These are phyloP conservation scores for Schizopygopsis malacanthus DNA, from an alignment of 2,797 vertebrate species.

Conservation along the genomic window DNA sequence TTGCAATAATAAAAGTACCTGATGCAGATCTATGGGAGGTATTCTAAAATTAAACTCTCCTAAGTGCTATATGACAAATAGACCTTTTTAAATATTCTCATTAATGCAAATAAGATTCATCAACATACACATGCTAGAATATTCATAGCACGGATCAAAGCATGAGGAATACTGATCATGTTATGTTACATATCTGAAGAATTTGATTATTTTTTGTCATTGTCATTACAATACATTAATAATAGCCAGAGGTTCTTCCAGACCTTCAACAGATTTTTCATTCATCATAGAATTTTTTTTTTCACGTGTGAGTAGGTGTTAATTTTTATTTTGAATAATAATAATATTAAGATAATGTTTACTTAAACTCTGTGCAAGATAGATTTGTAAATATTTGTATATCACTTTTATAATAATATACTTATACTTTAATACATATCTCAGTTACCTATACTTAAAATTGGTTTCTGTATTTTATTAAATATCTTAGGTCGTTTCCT, in stretches of 20 bases:
- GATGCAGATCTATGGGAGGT: constrained; percentile 18
- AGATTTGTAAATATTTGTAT: background rate
- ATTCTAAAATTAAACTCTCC: constrained; percentile 39
- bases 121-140: background rate
- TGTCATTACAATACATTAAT: background rate
- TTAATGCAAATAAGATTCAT: constrained; percentile 40
- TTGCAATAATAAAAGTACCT: constrained; percentile 43
- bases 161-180: background rate
- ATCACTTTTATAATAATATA: no score
- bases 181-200: background rate
- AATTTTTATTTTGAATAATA: background rate
- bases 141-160: background rate
- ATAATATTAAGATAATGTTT: background rate
- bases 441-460: background rate
- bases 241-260: constrained; percentile 12
- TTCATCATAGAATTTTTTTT: background rate
- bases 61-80: constrained; percentile 5
- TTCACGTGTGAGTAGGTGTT: background rate
- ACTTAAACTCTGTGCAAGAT: background rate
- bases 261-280: background rate
- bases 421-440: no score
- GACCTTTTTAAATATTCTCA: constrained; percentile 33
- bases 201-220: background rate
- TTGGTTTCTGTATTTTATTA: background rate
- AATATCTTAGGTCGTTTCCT: background rate